Evolutionary conservation across 2,888 invertebrate species (phyloP).

Genomic region (Hetaerina titia): DNA sequence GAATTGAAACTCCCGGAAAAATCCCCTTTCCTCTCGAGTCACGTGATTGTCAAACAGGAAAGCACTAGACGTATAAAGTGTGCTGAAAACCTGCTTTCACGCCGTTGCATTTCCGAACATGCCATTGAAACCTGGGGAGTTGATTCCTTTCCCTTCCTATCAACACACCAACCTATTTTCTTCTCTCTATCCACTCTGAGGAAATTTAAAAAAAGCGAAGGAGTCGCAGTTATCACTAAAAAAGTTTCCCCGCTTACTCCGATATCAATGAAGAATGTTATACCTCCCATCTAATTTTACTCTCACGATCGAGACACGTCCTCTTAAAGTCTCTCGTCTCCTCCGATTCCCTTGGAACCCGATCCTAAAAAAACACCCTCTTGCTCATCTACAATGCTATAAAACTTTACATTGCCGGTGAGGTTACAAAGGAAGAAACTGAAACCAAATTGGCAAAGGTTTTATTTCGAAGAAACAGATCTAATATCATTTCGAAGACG

Average conservation of each 20-base stretch:
- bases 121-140: neutral
- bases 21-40: too few species aligned
- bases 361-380: neutral
- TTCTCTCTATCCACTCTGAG: neutral
- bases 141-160: neutral
- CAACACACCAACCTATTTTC: neutral
- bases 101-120: neutral
- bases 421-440: too few species aligned
- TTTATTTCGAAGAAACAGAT: too few species aligned
- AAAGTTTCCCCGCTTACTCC: neutral
- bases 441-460: too few species aligned
- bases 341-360: neutral
- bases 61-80: too few species aligned
- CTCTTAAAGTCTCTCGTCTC: neutral
- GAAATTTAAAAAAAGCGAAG: neutral
- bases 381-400: too few species aligned
- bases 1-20: too few species aligned
- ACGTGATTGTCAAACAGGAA: too few species aligned
- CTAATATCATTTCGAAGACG: too few species aligned
- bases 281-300: neutral
- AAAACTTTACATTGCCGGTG: too few species aligned
- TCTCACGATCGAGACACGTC: neutral
- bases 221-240: neutral
- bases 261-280: neutral
- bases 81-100: too few species aligned